phyloP scores from a whole-genome alignment of 2,797 vertebrate genomes.

The Onychomys leucogaster region DNA sequence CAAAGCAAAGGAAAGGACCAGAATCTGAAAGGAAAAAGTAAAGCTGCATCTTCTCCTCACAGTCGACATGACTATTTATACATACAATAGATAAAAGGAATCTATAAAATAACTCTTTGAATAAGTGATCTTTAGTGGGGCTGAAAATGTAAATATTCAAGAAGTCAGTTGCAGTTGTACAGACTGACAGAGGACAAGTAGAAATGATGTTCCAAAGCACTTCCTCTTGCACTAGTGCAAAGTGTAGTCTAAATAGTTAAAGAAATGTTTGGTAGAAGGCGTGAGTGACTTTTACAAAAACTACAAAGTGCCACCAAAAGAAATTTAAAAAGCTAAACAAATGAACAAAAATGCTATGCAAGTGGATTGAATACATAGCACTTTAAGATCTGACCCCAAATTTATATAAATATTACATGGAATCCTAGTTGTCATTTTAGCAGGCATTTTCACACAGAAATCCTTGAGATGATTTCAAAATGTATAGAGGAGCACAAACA shows the following conservation, averaged over 20 bases:
- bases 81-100: background rate
- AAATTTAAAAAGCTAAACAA: conserved; percentile 22
- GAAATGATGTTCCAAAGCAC: conserved; percentile 50
- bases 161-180: background rate
- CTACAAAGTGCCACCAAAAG: background rate
- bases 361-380: background rate
- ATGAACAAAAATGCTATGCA: background rate
- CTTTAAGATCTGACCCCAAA: background rate
- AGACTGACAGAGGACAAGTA: background rate
- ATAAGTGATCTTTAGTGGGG: background rate
- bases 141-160: background rate
- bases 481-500: background rate
- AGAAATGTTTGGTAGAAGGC: background rate
- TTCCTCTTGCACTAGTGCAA: background rate
- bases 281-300: background rate
- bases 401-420: background rate
- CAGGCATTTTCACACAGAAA: background rate
- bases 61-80: background rate
- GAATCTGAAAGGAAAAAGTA: background rate
- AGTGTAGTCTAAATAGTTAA: background rate
- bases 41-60: background rate
- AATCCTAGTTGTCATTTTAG: background rate
- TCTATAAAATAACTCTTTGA: background rate
- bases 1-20: background rate
- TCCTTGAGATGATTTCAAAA: background rate